phyloP scores from a whole-genome alignment of 1,140 invertebrate genomes.

The Sweltsa coloradensis region DNA sequence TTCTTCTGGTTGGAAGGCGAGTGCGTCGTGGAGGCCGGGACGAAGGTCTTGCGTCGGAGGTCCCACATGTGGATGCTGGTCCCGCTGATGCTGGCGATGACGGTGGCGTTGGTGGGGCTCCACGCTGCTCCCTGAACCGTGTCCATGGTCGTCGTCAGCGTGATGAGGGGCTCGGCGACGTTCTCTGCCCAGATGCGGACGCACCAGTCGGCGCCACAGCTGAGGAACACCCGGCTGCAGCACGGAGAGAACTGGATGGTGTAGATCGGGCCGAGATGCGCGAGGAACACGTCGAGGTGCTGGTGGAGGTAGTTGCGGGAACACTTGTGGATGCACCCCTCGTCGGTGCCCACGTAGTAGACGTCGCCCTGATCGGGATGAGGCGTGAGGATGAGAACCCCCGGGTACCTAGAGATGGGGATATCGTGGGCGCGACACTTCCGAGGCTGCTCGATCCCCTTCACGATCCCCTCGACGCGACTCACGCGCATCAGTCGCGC shows the following conservation, averaged over 20 bases:
- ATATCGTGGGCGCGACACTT: conserved; percentile 34
- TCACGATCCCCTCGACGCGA: conserved; percentile 45
- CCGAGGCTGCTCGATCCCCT: conserved; percentile 27
- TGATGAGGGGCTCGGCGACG: conserved; percentile 48
- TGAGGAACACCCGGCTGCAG: conserved; percentile 59
- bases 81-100: conserved; percentile 61
- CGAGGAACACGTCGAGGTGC: conserved; percentile 55
- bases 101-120: conserved; percentile 69
- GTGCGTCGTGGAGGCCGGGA: conserved; percentile 28
- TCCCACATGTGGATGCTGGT: conserved; percentile 62
- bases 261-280: conserved; percentile 69
- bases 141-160: conserved; percentile 36
- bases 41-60: conserved; percentile 47
- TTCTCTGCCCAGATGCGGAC: conserved; percentile 62
- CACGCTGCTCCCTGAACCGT: conserved; percentile 57
- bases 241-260: conserved; percentile 65
- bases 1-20: background rate
- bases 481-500: conserved; percentile 46
- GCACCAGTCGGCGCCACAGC: conserved; percentile 73
- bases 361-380: conserved; percentile 49
- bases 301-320: conserved; percentile 49
- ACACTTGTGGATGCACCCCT: conserved; percentile 68
- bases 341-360: conserved; percentile 70
- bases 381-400: conserved; percentile 44
- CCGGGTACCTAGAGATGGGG: conserved; percentile 39